These are phyloP conservation scores for Poeciliopsis gracilis DNA, from an alignment of 2,797 vertebrate genomes.

Conservation along the genomic window DNA sequence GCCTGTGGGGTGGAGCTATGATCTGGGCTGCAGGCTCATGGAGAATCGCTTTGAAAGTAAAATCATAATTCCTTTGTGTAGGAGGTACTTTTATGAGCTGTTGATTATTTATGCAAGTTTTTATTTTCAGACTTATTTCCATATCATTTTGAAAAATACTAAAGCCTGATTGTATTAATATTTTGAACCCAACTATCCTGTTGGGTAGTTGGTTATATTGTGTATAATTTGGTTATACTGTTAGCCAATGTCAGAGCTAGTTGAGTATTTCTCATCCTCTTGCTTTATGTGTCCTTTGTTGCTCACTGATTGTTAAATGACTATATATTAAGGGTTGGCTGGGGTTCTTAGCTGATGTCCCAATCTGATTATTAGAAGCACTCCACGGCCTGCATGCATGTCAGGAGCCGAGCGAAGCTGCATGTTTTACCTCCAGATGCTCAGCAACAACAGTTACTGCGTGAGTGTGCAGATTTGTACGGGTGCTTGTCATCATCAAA, in stretches of 20 bases:
- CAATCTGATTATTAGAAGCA: conserved; percentile 22
- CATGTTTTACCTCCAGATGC: conserved; percentile 29
- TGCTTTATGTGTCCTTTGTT: not conserved
- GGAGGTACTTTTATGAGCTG: not conserved
- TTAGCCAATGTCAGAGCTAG: conserved; percentile 14
- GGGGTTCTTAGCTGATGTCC: conserved; percentile 7
- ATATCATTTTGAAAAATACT: not conserved
- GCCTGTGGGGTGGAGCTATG: too few species aligned
- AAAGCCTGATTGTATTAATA: conserved; percentile 1
- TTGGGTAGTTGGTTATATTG: too few species aligned
- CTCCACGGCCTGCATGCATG: not conserved
- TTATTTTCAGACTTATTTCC: too few species aligned
- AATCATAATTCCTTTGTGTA: not conserved
- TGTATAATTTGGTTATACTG: conserved; percentile 22
- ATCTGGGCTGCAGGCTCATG: too few species aligned
- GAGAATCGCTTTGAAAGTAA: not conserved
- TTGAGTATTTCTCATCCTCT: conserved; percentile 14
- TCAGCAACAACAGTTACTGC: conserved; percentile 46
- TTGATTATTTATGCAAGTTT: not conserved
- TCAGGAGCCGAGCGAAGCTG: conserved; percentile 9
- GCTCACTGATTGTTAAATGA: conserved; percentile 29
- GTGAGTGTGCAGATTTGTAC: conserved; percentile 48
- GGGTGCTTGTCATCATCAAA: conserved; percentile 80
- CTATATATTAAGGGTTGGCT: conserved; percentile 24
- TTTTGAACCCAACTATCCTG: not conserved